phyloP scores from a whole-genome alignment of 2,888 invertebrate genomes.

The Eucera pruinosa region DNA sequence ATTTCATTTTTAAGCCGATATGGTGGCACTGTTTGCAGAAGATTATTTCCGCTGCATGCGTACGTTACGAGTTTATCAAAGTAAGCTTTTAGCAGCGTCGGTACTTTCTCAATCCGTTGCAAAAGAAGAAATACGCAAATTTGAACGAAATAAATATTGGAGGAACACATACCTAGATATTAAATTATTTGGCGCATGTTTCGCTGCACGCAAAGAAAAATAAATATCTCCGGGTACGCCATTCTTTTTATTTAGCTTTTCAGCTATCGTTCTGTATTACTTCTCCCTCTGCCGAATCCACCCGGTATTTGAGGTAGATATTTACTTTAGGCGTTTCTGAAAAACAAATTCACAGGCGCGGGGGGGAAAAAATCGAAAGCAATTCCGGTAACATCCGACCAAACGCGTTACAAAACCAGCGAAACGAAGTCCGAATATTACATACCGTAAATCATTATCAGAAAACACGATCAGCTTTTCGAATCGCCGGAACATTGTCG shows the following conservation, averaged over 20 bases:
- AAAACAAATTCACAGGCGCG: too few species aligned
- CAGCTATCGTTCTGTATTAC: too few species aligned
- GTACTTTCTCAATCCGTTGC: too few species aligned
- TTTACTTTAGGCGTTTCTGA: background rate
- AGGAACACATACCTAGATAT: too few species aligned
- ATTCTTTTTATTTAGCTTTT: background rate
- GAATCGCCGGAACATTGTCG: background rate
- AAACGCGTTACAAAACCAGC: background rate
- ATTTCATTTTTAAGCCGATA: too few species aligned
- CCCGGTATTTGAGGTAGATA: background rate
- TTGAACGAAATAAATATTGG: too few species aligned
- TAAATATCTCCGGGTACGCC: background rate
- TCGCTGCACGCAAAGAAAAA: background rate
- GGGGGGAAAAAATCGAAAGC: too few species aligned
- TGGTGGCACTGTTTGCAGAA: background rate
- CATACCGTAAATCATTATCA: slow-evolving; percentile 20
- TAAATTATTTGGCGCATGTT: background rate
- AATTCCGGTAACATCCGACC: slow-evolving; percentile 7
- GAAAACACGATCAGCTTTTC: slow-evolving; percentile 17
- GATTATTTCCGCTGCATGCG: background rate
- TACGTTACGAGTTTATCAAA: too few species aligned
- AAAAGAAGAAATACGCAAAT: background rate
- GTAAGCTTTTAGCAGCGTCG: too few species aligned
- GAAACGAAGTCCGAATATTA: background rate
- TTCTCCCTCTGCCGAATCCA: background rate